Conservation (phyloP, 2,797 vertebrate species). For the Coranthus polyacanthus region DNA sequence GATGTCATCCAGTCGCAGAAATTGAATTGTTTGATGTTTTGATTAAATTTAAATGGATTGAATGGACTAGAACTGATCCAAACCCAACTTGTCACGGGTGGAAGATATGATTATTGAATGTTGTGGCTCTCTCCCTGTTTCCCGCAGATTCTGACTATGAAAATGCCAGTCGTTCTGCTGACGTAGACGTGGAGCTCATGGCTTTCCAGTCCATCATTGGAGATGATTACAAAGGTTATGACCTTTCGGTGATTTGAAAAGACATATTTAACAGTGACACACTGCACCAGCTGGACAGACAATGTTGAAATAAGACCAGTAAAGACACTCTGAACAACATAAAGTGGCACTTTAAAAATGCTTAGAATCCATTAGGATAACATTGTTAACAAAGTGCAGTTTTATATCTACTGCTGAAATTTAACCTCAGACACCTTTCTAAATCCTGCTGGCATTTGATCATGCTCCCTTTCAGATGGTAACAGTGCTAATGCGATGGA, state of each 20-base stretch:
- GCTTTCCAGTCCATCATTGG: conserved; percentile 86
- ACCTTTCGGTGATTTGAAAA: conserved; percentile 12
- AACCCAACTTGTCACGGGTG: conserved; percentile 2
- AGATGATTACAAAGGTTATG: conserved; percentile 85
- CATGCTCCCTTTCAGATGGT: conserved; percentile 64
- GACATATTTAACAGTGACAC: background rate
- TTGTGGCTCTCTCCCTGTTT: conserved; percentile 25
- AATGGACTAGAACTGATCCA: conserved; percentile 20
- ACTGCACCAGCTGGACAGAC: background rate
- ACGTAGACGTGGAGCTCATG: conserved; percentile 86
- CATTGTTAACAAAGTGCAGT: conserved; percentile 27
- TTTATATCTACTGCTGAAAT: conserved; percentile 13
- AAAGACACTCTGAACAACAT: background rate
- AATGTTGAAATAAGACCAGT: background rate
- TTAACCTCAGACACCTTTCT: conserved; percentile 16
- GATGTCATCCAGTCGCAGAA: conserved; percentile 1
- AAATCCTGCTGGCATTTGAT: conserved; percentile 24
- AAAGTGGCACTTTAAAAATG: conserved; percentile 16
- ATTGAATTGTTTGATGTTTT: conserved; percentile 32
- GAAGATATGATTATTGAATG: conserved; percentile 6
- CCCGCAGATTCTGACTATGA: conserved; percentile 83
- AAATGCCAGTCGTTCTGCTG: conserved; percentile 82
- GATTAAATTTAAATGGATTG: conserved; percentile 18
- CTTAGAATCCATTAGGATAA: conserved; percentile 14
- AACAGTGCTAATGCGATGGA: conserved; percentile 84